These are phyloP conservation scores for Anarhynchus alexandrinus DNA, from an alignment of 2,113 vertebrate genomes.

Conservation along the genomic window DNA sequence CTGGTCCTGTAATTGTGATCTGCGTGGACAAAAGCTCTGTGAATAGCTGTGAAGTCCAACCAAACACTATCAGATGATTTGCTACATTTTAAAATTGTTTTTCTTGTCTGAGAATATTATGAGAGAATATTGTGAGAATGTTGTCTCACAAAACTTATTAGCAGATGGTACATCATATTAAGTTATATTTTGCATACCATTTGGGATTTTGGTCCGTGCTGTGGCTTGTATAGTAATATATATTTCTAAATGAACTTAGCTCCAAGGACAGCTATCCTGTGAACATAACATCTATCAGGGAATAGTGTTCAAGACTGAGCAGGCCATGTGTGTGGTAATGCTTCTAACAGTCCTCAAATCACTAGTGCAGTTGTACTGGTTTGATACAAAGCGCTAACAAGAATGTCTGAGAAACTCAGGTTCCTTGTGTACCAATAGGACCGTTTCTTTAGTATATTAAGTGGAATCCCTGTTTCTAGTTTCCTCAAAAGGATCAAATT, in stretches of 20 bases:
- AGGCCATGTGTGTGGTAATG: neutral
- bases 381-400: neutral
- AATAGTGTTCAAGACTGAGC: neutral
- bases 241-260: neutral
- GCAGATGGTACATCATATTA: neutral
- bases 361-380: neutral
- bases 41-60: neutral
- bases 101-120: neutral
- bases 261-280: neutral
- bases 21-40: neutral
- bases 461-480: neutral
- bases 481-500: neutral
- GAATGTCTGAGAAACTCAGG: neutral
- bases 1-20: neutral
- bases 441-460: neutral
- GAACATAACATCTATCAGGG: neutral
- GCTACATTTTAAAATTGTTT: neutral
- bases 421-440: neutral
- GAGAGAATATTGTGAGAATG: neutral
- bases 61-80: neutral
- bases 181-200: neutral
- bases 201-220: neutral
- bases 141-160: neutral
- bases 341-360: neutral
- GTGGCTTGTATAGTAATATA: neutral